Conservation (phyloP, 2,797 vertebrate species). For the Centropyge bicolor region DNA sequence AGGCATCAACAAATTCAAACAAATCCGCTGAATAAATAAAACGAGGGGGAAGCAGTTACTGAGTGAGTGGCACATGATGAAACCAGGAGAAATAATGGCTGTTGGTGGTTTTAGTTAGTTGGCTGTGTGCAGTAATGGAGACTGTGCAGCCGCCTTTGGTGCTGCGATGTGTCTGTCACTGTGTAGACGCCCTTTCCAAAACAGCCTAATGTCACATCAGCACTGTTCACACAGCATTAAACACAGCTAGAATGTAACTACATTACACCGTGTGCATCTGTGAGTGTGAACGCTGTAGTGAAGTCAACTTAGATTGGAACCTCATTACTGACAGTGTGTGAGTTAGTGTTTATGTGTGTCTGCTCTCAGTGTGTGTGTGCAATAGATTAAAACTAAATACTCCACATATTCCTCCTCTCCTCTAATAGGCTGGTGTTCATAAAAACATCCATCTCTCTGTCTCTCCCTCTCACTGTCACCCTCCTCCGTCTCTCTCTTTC, state of each 20-base stretch:
- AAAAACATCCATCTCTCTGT: constrained; percentile 65
- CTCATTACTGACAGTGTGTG: constrained; percentile 48
- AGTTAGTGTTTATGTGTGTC: constrained; percentile 20
- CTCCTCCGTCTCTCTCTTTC: constrained; percentile 61
- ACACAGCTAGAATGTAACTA: constrained; percentile 51
- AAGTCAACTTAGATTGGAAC: constrained; percentile 49
- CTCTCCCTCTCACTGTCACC: constrained; percentile 42
- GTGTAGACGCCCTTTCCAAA: constrained; percentile 49
- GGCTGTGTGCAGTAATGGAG: neutral
- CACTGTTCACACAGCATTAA: constrained; percentile 77
- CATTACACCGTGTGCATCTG: constrained; percentile 32
- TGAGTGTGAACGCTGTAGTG: constrained; percentile 30
- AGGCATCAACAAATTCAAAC: neutral
- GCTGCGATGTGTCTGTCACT: constrained; percentile 8
- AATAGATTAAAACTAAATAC: constrained; percentile 41
- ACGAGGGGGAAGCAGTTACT: neutral
- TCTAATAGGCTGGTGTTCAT: constrained; percentile 70
- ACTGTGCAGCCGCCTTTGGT: neutral
- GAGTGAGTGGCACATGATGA: neutral
- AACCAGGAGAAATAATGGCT: neutral
- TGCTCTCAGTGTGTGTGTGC: constrained; percentile 15
- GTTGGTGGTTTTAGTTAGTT: neutral
- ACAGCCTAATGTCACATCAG: constrained; percentile 68
- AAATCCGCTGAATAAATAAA: constrained; percentile 2
- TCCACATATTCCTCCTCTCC: constrained; percentile 61